These are phyloP conservation scores for Drusus annulatus DNA, from an alignment of 1,140 invertebrate species.

Conservation along the genomic window DNA sequence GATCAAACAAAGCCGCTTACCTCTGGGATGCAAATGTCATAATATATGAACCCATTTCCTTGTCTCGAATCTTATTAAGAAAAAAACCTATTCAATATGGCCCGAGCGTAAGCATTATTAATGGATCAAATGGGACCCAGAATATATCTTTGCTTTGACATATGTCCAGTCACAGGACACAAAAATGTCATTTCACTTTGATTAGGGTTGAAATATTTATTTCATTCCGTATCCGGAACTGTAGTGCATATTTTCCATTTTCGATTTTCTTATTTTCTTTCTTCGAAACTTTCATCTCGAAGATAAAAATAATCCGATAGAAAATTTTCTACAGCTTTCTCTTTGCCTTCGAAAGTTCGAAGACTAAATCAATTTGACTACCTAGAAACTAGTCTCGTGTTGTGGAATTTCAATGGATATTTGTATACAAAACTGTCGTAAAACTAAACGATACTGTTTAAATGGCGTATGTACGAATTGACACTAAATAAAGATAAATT, in stretches of 20 bases:
- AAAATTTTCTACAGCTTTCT: too few relatives aligned
- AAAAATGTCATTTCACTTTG: slow-evolving; percentile 37
- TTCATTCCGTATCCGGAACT: slow-evolving; percentile 22
- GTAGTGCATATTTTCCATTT: slow-evolving; percentile 24
- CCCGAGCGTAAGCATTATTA: not conserved
- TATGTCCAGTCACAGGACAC: slow-evolving; percentile 16
- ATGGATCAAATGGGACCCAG: slow-evolving; percentile 17
- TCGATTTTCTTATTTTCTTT: too few relatives aligned
- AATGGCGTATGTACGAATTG: too few relatives aligned
- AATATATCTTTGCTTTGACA: slow-evolving; percentile 17
- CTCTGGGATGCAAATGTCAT: slow-evolving; percentile 12
- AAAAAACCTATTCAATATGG: not conserved
- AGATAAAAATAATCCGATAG: too few relatives aligned
- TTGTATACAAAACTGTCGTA: too few relatives aligned
- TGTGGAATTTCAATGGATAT: too few relatives aligned
- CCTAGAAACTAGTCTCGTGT: too few relatives aligned
- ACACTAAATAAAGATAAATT: too few relatives aligned
- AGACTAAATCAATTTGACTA: too few relatives aligned
- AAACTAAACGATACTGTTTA: too few relatives aligned
- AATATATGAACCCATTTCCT: not conserved
- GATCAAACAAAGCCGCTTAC: not conserved
- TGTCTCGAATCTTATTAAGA: not conserved
- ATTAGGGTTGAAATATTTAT: slow-evolving; percentile 34
- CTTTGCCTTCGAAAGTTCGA: too few relatives aligned
- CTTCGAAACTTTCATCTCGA: too few relatives aligned